Conservation (phyloP, 1,140 invertebrate genomes). For the Diachasma alloeum region DNA sequence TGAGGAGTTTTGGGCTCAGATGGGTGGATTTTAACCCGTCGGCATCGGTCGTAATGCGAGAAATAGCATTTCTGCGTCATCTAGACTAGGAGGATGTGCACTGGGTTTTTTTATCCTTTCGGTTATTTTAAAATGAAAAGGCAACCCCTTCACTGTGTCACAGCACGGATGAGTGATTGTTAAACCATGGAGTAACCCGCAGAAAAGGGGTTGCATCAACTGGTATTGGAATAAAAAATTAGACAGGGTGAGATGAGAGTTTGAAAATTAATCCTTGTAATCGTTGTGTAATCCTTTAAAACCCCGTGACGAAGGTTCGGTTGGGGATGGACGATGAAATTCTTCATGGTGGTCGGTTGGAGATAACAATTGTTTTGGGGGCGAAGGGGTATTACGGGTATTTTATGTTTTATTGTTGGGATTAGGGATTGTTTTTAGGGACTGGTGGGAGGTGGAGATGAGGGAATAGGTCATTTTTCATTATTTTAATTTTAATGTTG, state of each 20-base stretch:
- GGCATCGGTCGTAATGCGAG: background rate
- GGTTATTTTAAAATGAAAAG: slow-evolving; percentile 49
- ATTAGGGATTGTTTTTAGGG: background rate
- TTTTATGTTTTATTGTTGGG: background rate
- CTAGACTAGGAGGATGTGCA: slow-evolving; percentile 23
- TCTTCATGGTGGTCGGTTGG: slow-evolving; percentile 17
- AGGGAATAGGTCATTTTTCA: no score
- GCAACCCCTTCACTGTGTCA: slow-evolving; percentile 61
- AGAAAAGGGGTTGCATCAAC: slow-evolving; percentile 47
- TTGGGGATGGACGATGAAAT: background rate
- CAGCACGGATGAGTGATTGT: slow-evolving; percentile 66
- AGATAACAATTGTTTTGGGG: background rate
- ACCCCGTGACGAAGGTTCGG: slow-evolving; percentile 51
- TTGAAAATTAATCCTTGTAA: slow-evolving; percentile 64
- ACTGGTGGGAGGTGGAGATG: no score
- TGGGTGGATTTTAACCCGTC: background rate
- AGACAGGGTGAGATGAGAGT: slow-evolving; percentile 40
- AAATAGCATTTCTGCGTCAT: slow-evolving; percentile 5
- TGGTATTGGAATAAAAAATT: slow-evolving; percentile 17
- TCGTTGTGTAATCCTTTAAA: slow-evolving; percentile 65
- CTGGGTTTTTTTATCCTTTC: slow-evolving; percentile 56
- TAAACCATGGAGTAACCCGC: slow-evolving; percentile 65
- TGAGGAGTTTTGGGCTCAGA: background rate
- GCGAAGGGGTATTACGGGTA: background rate
- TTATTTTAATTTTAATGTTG: no score